Evolutionary conservation across 2,888 invertebrate genomes (phyloP), one percentile per base, ranked within the genome.

Genomic region (Scaptomyza cyrtandrae): DNA sequence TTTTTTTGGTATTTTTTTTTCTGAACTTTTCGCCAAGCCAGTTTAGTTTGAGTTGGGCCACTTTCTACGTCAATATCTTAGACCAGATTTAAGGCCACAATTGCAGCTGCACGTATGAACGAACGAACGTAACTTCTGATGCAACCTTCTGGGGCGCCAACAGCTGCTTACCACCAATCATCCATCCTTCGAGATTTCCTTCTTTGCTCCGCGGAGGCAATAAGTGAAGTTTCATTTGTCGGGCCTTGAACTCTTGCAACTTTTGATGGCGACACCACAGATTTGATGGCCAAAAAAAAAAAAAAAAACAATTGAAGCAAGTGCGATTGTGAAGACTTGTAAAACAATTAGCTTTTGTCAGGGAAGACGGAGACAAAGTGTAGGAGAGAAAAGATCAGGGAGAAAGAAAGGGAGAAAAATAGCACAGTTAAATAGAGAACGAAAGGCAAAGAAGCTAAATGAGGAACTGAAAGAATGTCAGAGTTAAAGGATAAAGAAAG

Each of bases 41-140:
- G 48, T 54, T 54, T 53, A 10, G 33, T 33, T 33, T 33, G 33
- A 33, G 33, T 33, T 60, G 58, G 33, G 57, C 63, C 59, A 68
- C 64, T 72, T 75, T 75, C 71, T 64, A 71, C 11, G 66, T 52
- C 71, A 69, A 64, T 60, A 57, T 60, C 66, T 56, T 71, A 14
- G 70, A 62, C 56, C 61, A 62, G 73, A 75, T 59, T 72, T 76
- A 69, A 57, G 62, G 62, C 57, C 62, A 55, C 52, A 65, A 44
- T 52, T 63, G 65, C 69, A 60, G 55, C 64, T 59, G 68, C 68
- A 59, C 37, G 27, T 14, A 24, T 16, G 13, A 33, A 19, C 1
- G 6, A 9, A 16, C 3, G 37, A 39, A 37, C 13, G 27, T 49
- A 43, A 14, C 16, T 37, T 29, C 9, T 27, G 43, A 37, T 48